These are phyloP conservation scores for Hemiscyllium ocellatum DNA, from an alignment of 2,113 vertebrate genomes.

Conservation along the genomic window DNA sequence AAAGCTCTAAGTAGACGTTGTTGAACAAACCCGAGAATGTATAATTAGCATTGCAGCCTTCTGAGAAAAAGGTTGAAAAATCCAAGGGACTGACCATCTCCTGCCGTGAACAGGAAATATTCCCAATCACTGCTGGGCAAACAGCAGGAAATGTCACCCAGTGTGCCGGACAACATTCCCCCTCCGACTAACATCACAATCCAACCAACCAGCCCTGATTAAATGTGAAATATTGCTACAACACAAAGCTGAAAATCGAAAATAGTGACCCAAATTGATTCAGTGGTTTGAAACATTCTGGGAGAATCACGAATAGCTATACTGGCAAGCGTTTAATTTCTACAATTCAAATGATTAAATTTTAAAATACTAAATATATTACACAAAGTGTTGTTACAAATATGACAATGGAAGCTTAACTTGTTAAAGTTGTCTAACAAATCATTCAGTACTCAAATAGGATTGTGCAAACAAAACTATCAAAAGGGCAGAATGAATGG, in stretches of 20 bases:
- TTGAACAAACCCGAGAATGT: too few relatives aligned
- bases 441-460: background rate
- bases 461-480: background rate
- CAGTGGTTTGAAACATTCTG: background rate
- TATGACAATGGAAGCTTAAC: background rate
- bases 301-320: background rate
- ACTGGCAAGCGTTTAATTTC: too few relatives aligned
- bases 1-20: too few relatives aligned
- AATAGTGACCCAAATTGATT: background rate
- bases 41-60: too few relatives aligned
- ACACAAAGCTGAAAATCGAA: too few relatives aligned
- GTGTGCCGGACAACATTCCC: background rate
- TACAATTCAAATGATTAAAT: background rate
- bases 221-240: too few relatives aligned
- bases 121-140: too few relatives aligned
- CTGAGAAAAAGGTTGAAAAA: too few relatives aligned
- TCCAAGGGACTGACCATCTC: too few relatives aligned
- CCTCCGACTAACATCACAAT: background rate
- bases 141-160: background rate
- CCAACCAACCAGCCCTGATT: background rate
- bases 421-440: background rate
- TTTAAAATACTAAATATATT: background rate
- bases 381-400: background rate
- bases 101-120: too few relatives aligned
- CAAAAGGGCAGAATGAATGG: background rate